Evolutionary conservation across 2,113 vertebrate genomes (phyloP), one percentile per base, ranked within the genome.

Genomic region (Cromileptes altivelis): DNA sequence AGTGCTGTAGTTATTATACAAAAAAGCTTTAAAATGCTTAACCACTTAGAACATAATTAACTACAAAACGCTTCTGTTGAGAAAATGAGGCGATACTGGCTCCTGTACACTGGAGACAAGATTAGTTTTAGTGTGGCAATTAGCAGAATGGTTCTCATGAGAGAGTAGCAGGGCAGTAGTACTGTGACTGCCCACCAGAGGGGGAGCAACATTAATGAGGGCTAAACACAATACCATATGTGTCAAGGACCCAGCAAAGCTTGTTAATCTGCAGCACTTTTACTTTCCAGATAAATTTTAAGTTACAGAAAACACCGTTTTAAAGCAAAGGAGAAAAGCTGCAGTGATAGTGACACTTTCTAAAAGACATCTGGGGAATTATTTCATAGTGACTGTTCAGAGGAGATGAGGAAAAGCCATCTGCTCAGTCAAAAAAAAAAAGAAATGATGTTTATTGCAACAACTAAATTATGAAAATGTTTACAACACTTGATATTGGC

Each of bases 121-220:
- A 67, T 78, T 52, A 67, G 83, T 80, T 86, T 85, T 40, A 84
- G 82, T 57, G 61, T 4, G 23, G 63, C 45, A 68, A 77, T 87
- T 71, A 86, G 53, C 1, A 55, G 55, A 50, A 71, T 14, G 4
- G 65, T 42, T 49, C 55, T 91, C 61, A 33, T 49, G 63, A 75
- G 49, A 68, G 61, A 52, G 56, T 53, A 25, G 17, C 9, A 62
- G 60, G 52, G 19, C 49, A 67, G 91, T 47, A 93, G 85, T 94
- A 88, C 92, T 56, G 53, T 9, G 37, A 77, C 78, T 85, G 71
- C 23, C 92, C 92, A 94, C 90, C 89, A 94, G 93, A 94, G 92
- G 93, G 93, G 64, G 86, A 70, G 87, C 78, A 80, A 86, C 83
- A 65, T 89, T 85, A 84, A 78, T 70, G 71, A 77, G 86, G 85